Evolutionary conservation across 2,113 vertebrate species (phyloP).

Genomic region (Pristiophorus japonicus): DNA sequence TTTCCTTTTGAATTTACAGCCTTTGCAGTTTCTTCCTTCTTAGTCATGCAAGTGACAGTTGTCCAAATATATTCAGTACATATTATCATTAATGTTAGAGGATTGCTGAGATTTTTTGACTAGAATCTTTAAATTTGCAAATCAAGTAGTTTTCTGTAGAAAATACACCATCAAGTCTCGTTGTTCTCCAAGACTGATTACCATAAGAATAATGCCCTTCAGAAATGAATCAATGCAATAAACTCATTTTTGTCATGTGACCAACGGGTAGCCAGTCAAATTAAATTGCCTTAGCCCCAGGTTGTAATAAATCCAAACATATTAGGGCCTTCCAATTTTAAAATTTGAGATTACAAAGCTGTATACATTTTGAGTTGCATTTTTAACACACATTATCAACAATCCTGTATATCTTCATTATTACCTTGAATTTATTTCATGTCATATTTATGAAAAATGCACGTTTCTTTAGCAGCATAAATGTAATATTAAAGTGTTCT

Average conservation of each 20-base stretch:
- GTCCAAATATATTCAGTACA: neutral
- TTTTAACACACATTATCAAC: slow-evolving; percentile 34
- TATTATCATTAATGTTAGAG: neutral
- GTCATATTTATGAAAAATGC: slow-evolving; percentile 37
- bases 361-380: slow-evolving; percentile 38
- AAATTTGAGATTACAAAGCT: slow-evolving; percentile 38
- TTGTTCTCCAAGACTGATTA: slow-evolving; percentile 16
- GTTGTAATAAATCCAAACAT: slow-evolving; percentile 37
- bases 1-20: neutral
- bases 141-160: slow-evolving; percentile 8
- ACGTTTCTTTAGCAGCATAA: slow-evolving; percentile 35
- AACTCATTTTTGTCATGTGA: slow-evolving; percentile 34
- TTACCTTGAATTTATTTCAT: slow-evolving; percentile 33
- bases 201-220: slow-evolving; percentile 28
- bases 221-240: slow-evolving; percentile 35
- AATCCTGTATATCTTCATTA: slow-evolving; percentile 37
- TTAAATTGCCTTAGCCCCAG: slow-evolving; percentile 34
- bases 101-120: neutral
- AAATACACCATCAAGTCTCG: neutral
- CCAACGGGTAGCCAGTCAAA: slow-evolving; percentile 36
- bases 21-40: neutral
- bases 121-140: slow-evolving; percentile 28
- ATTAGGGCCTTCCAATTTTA: slow-evolving; percentile 36
- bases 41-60: neutral
- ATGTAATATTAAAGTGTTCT: slow-evolving; percentile 36